These are phyloP conservation scores for Agrotis ipsilon DNA, from an alignment of 2,888 invertebrate species.

Conservation along the genomic window DNA sequence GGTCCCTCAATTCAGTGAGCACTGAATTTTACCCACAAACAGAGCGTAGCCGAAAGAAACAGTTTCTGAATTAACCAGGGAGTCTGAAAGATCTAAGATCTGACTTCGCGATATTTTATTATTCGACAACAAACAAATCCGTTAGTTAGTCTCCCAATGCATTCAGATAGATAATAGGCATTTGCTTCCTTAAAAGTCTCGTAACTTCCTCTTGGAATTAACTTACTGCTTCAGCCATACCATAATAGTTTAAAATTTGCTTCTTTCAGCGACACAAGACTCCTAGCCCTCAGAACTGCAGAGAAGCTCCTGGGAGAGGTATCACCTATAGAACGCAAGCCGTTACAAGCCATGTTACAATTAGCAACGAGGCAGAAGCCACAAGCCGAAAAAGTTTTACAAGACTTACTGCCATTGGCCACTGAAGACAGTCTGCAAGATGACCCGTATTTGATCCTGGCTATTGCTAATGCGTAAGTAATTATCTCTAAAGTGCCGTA, in stretches of 20 bases:
- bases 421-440: constrained; percentile 94
- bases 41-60: no score
- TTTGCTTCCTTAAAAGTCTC: no score
- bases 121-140: no score
- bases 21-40: no score
- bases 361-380: constrained; percentile 96
- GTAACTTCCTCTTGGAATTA: not conserved
- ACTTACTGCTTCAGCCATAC: no score
- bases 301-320: constrained; percentile 94
- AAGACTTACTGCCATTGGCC: constrained; percentile 93
- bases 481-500: not conserved
- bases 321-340: constrained; percentile 92
- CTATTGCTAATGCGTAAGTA: constrained; percentile 94
- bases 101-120: no score
- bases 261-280: constrained; percentile 92
- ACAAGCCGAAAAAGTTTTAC: constrained; percentile 96
- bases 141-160: no score
- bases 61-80: no score
- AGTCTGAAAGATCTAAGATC: no score
- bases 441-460: constrained; percentile 96
- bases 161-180: no score
- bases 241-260: not conserved
- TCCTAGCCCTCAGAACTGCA: constrained; percentile 96
- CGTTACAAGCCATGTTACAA: constrained; percentile 95
- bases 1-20: no score